Base-by-base conservation (phyloP, 1,140 invertebrate species). In the Aricia agestis region DNA sequence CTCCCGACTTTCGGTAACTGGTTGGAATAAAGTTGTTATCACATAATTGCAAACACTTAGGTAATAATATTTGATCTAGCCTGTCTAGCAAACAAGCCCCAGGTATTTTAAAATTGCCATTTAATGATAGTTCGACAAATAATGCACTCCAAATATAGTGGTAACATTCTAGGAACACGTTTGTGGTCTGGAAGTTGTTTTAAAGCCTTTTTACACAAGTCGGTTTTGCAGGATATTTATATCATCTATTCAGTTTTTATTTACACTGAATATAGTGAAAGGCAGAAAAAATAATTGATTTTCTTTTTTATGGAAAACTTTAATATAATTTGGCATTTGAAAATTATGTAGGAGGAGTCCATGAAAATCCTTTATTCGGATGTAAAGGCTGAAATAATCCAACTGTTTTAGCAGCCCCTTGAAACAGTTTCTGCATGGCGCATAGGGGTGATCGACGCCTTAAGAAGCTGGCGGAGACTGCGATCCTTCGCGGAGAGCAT, bases 401-500 rank as follows among this genome's bases (percentile, higher is more conserved):
- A 2, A 36, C 36, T 52, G 45, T 25, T 25, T 25, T 25, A 25
- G 25, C 25, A 25, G 25, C 25, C 45, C 10, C 45, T 1, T 13
- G 13, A 9, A 15, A 13, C 1, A 13, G 13, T 52, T 52, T 15
- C 45, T 52, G 45, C 9, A 52, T 11, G 4, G 0, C 45, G 45
- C 1, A 52, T 52, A 52, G 45, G 45, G 45, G 45, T 52, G 13
- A 36, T 36, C 45, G 7, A 4, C 11, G 45, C 45, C 45, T 13
- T 3, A 52, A 52, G 45, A 81, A 82, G 77, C 73, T 74, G 72
- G 72, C 76, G 82, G 83, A 84, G 78, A 76, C 78, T 78, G 74
- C 74, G 78, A 77, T 79, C 67, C 74, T 71, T 80, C 77, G 78
- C 80, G 67, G 61, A 32, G 63, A 66, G 88, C 84, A 91, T 91